Evolutionary conservation across 2,113 vertebrate genomes (phyloP).

Genomic region (Panthera leo): DNA sequence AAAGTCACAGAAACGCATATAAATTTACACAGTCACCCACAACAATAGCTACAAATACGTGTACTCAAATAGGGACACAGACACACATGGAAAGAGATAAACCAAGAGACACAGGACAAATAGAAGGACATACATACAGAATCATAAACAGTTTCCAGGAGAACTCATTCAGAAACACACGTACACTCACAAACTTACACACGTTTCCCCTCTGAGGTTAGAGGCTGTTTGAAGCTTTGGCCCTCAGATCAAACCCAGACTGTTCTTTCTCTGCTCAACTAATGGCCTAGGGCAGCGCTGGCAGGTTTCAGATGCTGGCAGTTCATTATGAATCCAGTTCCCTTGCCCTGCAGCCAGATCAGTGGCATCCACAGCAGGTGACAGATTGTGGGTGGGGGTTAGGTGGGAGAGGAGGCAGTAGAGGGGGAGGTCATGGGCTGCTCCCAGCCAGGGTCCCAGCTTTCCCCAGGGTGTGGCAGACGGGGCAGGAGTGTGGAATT

Average conservation of each 20-base stretch:
- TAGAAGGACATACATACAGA: neutral
- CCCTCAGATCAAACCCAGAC: neutral
- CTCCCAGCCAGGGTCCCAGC: neutral
- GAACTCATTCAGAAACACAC: neutral
- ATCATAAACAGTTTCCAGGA: neutral
- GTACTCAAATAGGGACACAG: neutral
- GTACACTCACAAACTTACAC: neutral
- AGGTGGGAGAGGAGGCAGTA: neutral
- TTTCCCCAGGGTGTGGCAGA: neutral
- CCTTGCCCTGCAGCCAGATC: slow-evolving; percentile 33
- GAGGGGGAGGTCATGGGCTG: neutral
- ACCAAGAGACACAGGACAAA: neutral
- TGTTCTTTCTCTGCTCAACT: slow-evolving; percentile 43
- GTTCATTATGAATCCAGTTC: slow-evolving; percentile 43
- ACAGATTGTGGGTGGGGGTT: slow-evolving; percentile 63
- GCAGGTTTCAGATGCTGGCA: slow-evolving; percentile 30
- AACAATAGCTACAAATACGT: neutral
- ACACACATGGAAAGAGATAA: neutral
- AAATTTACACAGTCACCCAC: neutral
- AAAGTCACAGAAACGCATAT: neutral
- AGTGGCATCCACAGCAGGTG: slow-evolving; percentile 44
- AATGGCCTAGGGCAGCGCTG: neutral
- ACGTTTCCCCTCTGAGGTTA: neutral
- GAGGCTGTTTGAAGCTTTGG: neutral
- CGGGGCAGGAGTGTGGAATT: neutral